phyloP scores from a whole-genome alignment of 2,888 invertebrate species.

The Caenorhabditis panamensis region DNA sequence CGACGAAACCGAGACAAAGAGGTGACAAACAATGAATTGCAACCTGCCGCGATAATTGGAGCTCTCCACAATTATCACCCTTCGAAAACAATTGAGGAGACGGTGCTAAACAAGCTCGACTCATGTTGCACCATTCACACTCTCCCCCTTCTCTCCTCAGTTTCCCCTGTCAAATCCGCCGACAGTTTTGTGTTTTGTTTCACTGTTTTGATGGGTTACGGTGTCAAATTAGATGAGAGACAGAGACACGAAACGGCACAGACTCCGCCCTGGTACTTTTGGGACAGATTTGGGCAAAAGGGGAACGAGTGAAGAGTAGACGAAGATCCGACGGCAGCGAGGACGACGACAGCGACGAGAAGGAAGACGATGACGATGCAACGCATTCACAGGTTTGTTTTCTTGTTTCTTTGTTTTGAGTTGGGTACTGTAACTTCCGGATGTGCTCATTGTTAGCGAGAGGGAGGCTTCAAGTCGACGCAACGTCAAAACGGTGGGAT shows the following conservation, averaged over 20 bases:
- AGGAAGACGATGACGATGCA: constrained; percentile 5
- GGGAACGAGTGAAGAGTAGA: constrained; percentile 1
- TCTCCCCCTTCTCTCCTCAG: no score
- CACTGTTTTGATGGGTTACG: constrained; percentile 6
- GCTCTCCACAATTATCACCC: constrained; percentile 12
- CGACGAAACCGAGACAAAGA: neutral
- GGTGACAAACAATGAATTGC: no score
- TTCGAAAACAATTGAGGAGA: constrained; percentile 1
- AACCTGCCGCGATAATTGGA: constrained; percentile 6
- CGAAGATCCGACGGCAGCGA: neutral
- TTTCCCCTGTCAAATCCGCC: neutral
- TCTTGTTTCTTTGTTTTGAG: neutral
- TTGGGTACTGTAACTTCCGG: no score
- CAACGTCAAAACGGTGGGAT: no score
- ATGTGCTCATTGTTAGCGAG: no score
- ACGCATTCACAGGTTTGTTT: constrained; percentile 14
- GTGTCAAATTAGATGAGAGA: constrained; percentile 24
- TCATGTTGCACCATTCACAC: neutral
- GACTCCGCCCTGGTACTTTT: constrained; percentile 2
- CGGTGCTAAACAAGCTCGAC: no score
- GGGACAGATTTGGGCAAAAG: neutral
- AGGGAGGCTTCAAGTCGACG: no score
- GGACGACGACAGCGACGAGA: constrained; percentile 4
- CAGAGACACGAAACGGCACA: neutral
- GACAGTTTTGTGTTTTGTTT: neutral